These are phyloP conservation scores for Tragelaphus imberbis DNA, from an alignment of 2,113 vertebrate genomes.

Conservation along the genomic window DNA sequence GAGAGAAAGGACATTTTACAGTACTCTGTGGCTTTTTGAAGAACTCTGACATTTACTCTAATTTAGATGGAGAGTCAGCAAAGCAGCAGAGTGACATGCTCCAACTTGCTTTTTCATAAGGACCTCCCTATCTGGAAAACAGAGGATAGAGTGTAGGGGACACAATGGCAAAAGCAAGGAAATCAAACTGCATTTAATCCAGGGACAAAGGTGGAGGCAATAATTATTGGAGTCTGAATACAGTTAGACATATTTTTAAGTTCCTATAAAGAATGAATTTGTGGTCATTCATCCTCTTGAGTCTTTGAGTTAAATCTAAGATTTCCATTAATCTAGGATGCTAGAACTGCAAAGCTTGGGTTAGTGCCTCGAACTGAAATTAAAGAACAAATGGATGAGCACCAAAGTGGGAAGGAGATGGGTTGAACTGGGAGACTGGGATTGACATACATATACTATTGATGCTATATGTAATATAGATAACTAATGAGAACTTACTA, in stretches of 20 bases:
- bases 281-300: background rate
- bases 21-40: background rate
- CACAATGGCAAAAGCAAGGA: background rate
- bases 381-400: background rate
- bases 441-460: background rate
- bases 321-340: background rate
- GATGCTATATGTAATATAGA: background rate
- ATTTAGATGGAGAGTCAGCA: background rate
- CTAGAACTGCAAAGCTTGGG: background rate
- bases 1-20: background rate
- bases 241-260: background rate
- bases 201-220: background rate
- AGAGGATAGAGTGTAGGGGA: background rate
- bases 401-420: background rate
- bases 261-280: background rate
- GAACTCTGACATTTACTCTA: background rate
- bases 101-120: background rate
- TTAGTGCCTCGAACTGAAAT: background rate
- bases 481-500: background rate
- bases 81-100: background rate
- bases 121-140: background rate
- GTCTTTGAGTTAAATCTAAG: background rate
- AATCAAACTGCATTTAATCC: background rate
- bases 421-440: background rate
- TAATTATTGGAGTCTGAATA: background rate